Conservation (phyloP, 1,140 invertebrate genomes). For the Caerostris darwini region DNA sequence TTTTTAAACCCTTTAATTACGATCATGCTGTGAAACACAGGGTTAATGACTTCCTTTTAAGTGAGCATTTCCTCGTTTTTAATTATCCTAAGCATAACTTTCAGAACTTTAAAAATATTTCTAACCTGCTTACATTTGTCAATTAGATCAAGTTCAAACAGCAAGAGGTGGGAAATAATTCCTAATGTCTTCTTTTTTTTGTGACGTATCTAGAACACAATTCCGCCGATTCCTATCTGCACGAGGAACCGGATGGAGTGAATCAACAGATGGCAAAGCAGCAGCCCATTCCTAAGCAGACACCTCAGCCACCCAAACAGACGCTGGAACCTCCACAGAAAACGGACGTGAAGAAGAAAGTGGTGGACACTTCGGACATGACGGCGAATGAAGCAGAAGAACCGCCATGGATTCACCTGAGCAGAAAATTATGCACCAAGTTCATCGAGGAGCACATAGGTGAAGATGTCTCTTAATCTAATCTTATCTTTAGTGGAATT, state of each 20-base stretch:
- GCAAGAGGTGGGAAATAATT: not conserved
- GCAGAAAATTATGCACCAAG: slow-evolving; percentile 73
- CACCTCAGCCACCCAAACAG: not conserved
- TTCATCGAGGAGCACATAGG: slow-evolving; percentile 77
- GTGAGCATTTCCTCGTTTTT: too few species aligned
- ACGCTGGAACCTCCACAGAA: not conserved
- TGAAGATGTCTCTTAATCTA: not conserved
- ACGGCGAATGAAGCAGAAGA: not conserved
- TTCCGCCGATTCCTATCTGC: slow-evolving; percentile 67
- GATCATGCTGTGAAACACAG: too few species aligned
- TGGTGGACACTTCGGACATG: not conserved
- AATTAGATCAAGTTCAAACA: slow-evolving; percentile 11
- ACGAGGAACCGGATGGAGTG: slow-evolving; percentile 72
- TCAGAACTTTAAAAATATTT: too few species aligned
- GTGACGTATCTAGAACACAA: slow-evolving; percentile 44
- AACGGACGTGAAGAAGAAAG: slow-evolving; percentile 20
- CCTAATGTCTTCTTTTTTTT: not conserved
- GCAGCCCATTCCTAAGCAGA: not conserved
- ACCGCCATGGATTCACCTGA: slow-evolving; percentile 68
- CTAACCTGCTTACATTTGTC: not conserved
- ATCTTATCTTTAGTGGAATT: not conserved
- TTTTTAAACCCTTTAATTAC: too few species aligned
- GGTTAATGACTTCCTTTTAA: too few species aligned
- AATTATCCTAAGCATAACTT: too few species aligned
- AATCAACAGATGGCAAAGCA: slow-evolving; percentile 22